A percentile compares a stretch with the other conserved stretches of the same genome.
These are phyloP conservation scores for Rhinatrema bivittatum DNA, from an alignment of 2,797 vertebrate genomes.

Conservation along the genomic window DNA sequence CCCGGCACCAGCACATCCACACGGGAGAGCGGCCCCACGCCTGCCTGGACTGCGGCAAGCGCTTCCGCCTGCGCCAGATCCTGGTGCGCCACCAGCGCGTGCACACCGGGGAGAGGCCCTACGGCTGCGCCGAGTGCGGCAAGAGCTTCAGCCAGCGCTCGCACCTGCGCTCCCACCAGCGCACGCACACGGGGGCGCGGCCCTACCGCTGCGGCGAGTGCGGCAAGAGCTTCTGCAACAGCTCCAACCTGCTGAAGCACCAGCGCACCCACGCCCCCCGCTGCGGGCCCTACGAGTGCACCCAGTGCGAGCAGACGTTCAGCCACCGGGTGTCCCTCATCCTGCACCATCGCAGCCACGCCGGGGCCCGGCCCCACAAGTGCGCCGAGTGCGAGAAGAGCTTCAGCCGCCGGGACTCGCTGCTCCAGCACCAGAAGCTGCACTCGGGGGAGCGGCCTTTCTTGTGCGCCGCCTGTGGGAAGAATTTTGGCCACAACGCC, in stretches of 20 bases:
- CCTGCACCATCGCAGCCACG: background rate
- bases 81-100: constrained; percentile 12
- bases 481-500: background rate
- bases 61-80: constrained; percentile 12
- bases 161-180: constrained; percentile 6
- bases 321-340: background rate
- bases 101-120: constrained; percentile 5
- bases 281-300: too few relatives aligned
- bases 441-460: background rate
- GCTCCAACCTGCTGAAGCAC: background rate
- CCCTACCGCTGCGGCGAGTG: background rate
- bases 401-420: background rate
- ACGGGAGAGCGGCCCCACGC: constrained; percentile 13
- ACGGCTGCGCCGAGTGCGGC: constrained; percentile 11
- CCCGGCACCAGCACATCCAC: constrained; percentile 14
- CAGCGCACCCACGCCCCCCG: background rate
- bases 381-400: background rate
- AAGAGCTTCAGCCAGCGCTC: constrained; percentile 5
- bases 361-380: background rate
- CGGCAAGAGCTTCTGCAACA: too few relatives aligned
- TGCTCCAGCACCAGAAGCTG: background rate
- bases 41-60: constrained; percentile 12
- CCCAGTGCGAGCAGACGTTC: background rate
- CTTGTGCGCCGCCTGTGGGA: background rate
- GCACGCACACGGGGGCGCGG: background rate